Percentiles rank a stretch among this genome's conserved stretches.
Evolutionary conservation across 2,113 vertebrate genomes (phyloP).

Genomic region (Kryptolebias marmoratus): DNA sequence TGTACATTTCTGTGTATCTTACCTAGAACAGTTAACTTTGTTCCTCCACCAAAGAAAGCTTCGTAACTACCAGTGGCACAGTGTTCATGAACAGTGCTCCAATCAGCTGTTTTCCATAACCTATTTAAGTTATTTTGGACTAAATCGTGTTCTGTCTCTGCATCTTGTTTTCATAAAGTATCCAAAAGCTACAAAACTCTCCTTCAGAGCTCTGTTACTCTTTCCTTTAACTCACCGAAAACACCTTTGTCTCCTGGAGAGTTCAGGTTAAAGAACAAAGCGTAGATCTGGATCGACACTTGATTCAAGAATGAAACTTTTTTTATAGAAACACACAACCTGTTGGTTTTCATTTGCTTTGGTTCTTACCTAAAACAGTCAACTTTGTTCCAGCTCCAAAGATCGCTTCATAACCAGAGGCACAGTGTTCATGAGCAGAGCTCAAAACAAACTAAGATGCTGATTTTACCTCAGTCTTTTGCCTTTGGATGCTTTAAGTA

Average conservation of each 20-base stretch:
- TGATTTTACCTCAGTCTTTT: background rate
- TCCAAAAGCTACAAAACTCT: background rate
- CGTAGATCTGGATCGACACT: no score
- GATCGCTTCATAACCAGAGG: background rate
- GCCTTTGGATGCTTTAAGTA: no score
- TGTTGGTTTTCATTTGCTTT: no score
- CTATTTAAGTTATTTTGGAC: background rate
- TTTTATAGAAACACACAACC: no score
- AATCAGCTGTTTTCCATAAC: background rate
- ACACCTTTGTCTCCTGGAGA: no score
- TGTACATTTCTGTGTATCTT: background rate
- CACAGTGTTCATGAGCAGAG: conserved; percentile 24
- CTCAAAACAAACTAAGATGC: background rate
- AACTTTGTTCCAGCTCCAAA: conserved; percentile 49
- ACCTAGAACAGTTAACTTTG: background rate
- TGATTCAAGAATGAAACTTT: no score
- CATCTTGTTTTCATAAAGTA: background rate
- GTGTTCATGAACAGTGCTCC: conserved; percentile 1
- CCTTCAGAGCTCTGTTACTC: background rate
- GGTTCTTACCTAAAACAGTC: conserved; percentile 72
- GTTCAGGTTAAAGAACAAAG: no score
- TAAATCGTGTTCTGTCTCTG: background rate
- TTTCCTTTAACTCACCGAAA: no score
- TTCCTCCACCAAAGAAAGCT: background rate
- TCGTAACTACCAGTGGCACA: conserved; percentile 14